Evolutionary conservation across 2,888 invertebrate species (phyloP).

Genomic region (Hemistola chrysoprasaria): DNA sequence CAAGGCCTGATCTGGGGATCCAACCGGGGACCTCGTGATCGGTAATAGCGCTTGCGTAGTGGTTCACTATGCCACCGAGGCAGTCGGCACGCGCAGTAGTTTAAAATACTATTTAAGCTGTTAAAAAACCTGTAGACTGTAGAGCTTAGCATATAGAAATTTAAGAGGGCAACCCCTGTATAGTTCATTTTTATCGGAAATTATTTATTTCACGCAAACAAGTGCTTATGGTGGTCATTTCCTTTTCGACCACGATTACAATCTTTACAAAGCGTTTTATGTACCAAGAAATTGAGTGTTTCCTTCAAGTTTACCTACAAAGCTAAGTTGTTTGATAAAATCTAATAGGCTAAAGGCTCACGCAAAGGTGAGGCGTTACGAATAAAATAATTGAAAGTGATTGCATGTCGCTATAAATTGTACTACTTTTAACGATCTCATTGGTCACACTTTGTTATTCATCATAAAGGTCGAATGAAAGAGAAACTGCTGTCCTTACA

Average conservation of each 20-base stretch:
- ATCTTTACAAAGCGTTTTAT: conserved; percentile 27
- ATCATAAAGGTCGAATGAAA: too few relatives aligned
- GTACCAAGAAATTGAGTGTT: conserved; percentile 31
- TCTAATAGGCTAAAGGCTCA: conserved; percentile 11
- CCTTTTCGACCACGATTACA: conserved; percentile 28
- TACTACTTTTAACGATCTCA: conserved; percentile 17
- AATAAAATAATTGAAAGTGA: conserved; percentile 11
- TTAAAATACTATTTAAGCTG: too few relatives aligned
- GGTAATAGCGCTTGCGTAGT: too few relatives aligned
- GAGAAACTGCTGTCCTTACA: too few relatives aligned
- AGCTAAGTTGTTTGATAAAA: conserved; percentile 21
- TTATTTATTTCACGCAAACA: conserved; percentile 30
- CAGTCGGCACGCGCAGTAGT: too few relatives aligned
- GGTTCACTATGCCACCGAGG: too few relatives aligned
- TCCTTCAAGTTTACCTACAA: conserved; percentile 22
- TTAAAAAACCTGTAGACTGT: too few relatives aligned
- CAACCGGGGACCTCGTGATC: too few relatives aligned
- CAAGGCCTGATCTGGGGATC: too few relatives aligned
- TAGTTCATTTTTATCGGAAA: conserved; percentile 18
- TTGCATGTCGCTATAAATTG: conserved; percentile 8
- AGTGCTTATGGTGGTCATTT: conserved; percentile 29
- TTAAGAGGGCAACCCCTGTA: too few relatives aligned
- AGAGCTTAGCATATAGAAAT: too few relatives aligned
- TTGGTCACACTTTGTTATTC: conserved; percentile 27
- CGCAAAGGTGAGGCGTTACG: conserved; percentile 13